These are phyloP conservation scores for Pygoscelis antarcticus DNA, from an alignment of 2,113 vertebrate genomes.

Conservation along the genomic window DNA sequence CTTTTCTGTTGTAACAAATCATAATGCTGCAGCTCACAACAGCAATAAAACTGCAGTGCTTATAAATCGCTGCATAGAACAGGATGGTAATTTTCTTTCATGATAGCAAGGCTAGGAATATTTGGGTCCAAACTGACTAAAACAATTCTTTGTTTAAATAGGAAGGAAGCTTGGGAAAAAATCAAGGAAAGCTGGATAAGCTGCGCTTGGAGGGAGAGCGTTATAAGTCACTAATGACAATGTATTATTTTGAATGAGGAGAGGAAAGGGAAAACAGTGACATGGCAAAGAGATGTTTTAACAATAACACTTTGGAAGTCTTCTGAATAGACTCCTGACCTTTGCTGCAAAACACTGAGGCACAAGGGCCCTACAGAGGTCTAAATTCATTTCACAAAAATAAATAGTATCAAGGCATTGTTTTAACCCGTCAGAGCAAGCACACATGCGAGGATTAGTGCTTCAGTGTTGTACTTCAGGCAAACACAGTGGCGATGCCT, in stretches of 20 bases:
- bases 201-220: not conserved
- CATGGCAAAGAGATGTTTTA: slow-evolving; percentile 69
- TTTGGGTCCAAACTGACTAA: not conserved
- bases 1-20: not conserved
- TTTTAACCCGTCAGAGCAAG: slow-evolving; percentile 10
- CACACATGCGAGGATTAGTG: not conserved
- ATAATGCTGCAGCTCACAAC: not conserved
- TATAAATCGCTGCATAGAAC: not conserved
- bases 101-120: not conserved
- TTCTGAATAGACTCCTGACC: slow-evolving; percentile 47
- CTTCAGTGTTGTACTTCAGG: not conserved
- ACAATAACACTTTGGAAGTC: slow-evolving; percentile 64
- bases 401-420: slow-evolving; percentile 27
- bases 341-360: slow-evolving; percentile 50
- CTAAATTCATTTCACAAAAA: slow-evolving; percentile 25
- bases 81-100: not conserved
- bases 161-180: slow-evolving; percentile 36
- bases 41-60: not conserved
- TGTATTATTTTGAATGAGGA: slow-evolving; percentile 67
- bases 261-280: slow-evolving; percentile 69
- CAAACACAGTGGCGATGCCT: not conserved
- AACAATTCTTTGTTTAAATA: slow-evolving; percentile 53
- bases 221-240: slow-evolving; percentile 35
- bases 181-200: slow-evolving; percentile 5
- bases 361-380: slow-evolving; percentile 27